A percentile compares a stretch with the other conserved stretches of the same genome.
Evolutionary conservation across 2,888 invertebrate species (phyloP).

Genomic region (Deroplatys truncata): DNA sequence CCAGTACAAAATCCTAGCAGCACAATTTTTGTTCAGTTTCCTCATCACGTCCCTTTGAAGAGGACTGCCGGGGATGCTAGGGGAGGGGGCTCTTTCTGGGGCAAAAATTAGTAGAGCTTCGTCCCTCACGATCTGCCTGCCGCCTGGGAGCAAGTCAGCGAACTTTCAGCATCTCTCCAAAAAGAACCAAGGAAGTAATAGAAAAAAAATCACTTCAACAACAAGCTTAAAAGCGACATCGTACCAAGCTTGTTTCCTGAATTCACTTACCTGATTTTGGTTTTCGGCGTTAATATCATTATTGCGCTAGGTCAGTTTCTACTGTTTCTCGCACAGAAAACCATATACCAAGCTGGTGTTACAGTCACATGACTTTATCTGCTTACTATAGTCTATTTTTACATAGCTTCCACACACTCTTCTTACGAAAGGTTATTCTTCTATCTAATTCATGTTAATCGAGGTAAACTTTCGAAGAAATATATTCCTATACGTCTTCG

Average conservation of each 20-base stretch:
- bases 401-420: no score
- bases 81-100: not conserved
- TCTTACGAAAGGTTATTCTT: no score
- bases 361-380: no score
- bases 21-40: not conserved
- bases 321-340: no score
- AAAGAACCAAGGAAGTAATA: not conserved
- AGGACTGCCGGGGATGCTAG: not conserved
- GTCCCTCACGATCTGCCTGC: not conserved
- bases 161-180: not conserved
- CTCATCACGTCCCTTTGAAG: constrained; percentile 10
- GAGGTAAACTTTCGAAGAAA: no score
- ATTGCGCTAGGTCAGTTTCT: no score
- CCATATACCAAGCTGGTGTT: no score
- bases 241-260: not conserved
- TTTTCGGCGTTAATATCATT: not conserved
- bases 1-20: not conserved
- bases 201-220: not conserved
- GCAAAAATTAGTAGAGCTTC: not conserved
- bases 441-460: no score
- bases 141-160: constrained; percentile 14
- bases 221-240: not conserved
- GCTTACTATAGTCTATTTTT: no score
- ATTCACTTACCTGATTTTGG: not conserved
- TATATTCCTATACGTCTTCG: no score